These are phyloP conservation scores for Heliconius cydno DNA, from an alignment of 2,888 invertebrate genomes.

Conservation along the genomic window DNA sequence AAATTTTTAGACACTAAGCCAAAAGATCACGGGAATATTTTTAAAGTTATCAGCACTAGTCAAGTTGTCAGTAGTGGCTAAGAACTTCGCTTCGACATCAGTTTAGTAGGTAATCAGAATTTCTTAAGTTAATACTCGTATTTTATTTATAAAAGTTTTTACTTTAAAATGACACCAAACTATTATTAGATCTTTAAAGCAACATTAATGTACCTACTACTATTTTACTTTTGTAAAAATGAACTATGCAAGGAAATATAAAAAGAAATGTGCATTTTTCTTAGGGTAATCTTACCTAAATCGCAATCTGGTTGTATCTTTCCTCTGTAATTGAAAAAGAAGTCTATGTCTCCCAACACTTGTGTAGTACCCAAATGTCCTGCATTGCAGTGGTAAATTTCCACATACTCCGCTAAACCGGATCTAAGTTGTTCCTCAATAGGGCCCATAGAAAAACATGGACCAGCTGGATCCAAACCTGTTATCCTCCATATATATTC, in stretches of 20 bases:
- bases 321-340: conserved; percentile 68
- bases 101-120: too few species aligned
- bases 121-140: too few species aligned
- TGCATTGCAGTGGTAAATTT: conserved; percentile 74
- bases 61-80: too few species aligned
- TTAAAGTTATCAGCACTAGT: neutral
- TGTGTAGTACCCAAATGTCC: conserved; percentile 64
- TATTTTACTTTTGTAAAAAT: too few species aligned
- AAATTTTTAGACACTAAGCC: neutral
- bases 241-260: too few species aligned
- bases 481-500: conserved; percentile 43
- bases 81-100: too few species aligned
- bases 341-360: conserved; percentile 69
- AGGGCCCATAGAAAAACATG: conserved; percentile 45
- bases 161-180: too few species aligned
- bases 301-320: conserved; percentile 34
- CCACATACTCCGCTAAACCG: conserved; percentile 72
- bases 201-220: too few species aligned
- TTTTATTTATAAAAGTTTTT: too few species aligned
- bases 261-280: too few species aligned
- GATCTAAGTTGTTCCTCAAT: conserved; percentile 60
- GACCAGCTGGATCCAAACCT: conserved; percentile 50
- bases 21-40: neutral
- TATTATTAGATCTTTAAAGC: too few species aligned
- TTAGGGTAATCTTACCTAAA: conserved; percentile 4